These are phyloP conservation scores for Dasypogon diadema DNA, from an alignment of 2,888 invertebrate species.

Conservation along the genomic window DNA sequence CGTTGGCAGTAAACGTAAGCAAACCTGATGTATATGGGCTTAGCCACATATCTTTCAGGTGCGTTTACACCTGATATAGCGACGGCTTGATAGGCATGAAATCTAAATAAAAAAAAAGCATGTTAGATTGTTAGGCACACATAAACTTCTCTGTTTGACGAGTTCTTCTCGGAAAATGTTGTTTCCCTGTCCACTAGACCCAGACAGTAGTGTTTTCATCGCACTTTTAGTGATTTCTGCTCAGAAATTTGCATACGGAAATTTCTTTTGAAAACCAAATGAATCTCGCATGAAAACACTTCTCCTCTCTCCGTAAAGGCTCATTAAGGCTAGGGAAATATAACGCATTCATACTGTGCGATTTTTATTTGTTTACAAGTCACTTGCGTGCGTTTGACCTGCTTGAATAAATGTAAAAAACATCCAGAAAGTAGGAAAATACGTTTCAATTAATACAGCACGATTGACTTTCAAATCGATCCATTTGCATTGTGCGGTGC, in stretches of 20 bases:
- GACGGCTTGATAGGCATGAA: not conserved
- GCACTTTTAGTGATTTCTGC: not conserved
- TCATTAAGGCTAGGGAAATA: not conserved
- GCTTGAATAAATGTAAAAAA: not conserved
- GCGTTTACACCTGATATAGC: constrained; percentile 1
- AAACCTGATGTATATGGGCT: not conserved
- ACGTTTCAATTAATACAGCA: not conserved
- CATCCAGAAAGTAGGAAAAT: not conserved
- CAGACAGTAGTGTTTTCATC: not conserved
- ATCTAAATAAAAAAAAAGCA: not conserved
- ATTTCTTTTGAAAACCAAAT: not conserved
- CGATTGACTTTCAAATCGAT: constrained; percentile 3
- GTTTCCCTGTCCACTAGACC: not conserved
- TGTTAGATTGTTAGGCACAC: not conserved
- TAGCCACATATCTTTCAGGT: not conserved
- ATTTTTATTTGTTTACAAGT: constrained; percentile 10
- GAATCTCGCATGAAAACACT: not conserved
- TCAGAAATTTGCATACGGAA: not conserved
- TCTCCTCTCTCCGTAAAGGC: not conserved
- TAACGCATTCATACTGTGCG: not conserved
- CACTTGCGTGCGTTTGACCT: constrained; percentile 31
- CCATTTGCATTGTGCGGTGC: not conserved
- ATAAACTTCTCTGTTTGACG: not conserved
- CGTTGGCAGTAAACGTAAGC: not conserved
- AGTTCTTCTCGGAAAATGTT: not conserved